Conservation (phyloP, 92 coral and sea anemone genomes). For the Metridium senile region DNA sequence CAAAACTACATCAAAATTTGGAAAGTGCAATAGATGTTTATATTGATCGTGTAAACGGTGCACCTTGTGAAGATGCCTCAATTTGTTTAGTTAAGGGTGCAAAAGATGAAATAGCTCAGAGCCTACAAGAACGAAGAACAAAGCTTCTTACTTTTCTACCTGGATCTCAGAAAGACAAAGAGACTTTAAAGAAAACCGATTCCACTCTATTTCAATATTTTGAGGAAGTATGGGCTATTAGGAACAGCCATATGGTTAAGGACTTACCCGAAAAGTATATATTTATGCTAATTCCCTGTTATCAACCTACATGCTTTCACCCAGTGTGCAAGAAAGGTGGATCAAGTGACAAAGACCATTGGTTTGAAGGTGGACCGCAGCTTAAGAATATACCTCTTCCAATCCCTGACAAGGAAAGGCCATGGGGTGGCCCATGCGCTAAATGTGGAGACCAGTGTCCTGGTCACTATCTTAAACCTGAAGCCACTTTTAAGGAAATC, state of each 20-base stretch:
- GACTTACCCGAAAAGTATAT: slow-evolving; percentile 39
- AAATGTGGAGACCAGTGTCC: slow-evolving; percentile 28
- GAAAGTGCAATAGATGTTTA: slow-evolving; percentile 59
- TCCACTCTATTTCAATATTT: slow-evolving; percentile 44
- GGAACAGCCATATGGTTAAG: slow-evolving; percentile 29
- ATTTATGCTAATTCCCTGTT: slow-evolving; percentile 36
- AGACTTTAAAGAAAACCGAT: slow-evolving; percentile 30
- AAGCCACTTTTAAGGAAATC: background rate
- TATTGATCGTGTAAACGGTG: slow-evolving; percentile 58
- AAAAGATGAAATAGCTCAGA: slow-evolving; percentile 37
- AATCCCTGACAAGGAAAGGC: slow-evolving; percentile 28
- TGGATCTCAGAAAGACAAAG: slow-evolving; percentile 49
- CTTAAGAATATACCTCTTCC: slow-evolving; percentile 33
- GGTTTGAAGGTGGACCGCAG: slow-evolving; percentile 31
- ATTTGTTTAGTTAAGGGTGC: slow-evolving; percentile 57
- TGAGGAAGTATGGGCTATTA: slow-evolving; percentile 61
- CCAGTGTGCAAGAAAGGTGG: slow-evolving; percentile 39
- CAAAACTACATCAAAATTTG: slow-evolving; percentile 50
- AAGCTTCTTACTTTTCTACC: slow-evolving; percentile 48
- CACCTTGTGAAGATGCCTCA: slow-evolving; percentile 55
- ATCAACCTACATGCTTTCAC: slow-evolving; percentile 30
- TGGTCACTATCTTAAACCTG: slow-evolving; percentile 40
- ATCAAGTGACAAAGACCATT: slow-evolving; percentile 11
- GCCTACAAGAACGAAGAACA: slow-evolving; percentile 50
- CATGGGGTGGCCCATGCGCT: slow-evolving; percentile 43